phyloP scores from a whole-genome alignment of 2,113 vertebrate species.

The Brienomyrus longianalis region DNA sequence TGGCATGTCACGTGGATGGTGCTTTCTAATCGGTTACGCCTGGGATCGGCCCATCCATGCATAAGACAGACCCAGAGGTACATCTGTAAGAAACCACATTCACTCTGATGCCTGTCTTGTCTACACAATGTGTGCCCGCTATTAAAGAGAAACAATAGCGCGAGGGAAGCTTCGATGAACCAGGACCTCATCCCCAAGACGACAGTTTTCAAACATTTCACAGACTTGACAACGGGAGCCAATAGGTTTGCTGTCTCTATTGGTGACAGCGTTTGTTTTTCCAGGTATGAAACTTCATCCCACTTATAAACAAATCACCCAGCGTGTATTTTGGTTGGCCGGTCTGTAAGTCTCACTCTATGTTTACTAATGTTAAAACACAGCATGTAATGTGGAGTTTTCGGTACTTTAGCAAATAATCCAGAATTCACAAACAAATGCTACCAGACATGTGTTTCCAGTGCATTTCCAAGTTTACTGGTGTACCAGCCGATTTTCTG shows the following conservation, averaged over 20 bases:
- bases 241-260: background rate
- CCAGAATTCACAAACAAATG: background rate
- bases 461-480: background rate
- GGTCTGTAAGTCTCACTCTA: background rate
- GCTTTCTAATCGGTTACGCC: background rate
- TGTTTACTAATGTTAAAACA: background rate
- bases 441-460: background rate
- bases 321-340: background rate
- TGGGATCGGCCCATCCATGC: background rate
- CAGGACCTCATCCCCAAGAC: background rate
- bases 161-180: background rate
- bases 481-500: background rate
- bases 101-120: background rate
- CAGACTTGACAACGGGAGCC: background rate
- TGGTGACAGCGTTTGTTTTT: background rate
- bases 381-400: background rate
- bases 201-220: background rate
- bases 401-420: background rate
- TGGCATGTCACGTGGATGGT: background rate
- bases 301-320: background rate
- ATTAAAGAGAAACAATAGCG: background rate
- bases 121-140: background rate
- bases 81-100: background rate
- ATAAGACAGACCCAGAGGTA: background rate
- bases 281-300: background rate